Evolutionary conservation across 1,140 invertebrate species (phyloP), one percentile per base, ranked within the genome.

Genomic region (Charaxes varanes): DNA sequence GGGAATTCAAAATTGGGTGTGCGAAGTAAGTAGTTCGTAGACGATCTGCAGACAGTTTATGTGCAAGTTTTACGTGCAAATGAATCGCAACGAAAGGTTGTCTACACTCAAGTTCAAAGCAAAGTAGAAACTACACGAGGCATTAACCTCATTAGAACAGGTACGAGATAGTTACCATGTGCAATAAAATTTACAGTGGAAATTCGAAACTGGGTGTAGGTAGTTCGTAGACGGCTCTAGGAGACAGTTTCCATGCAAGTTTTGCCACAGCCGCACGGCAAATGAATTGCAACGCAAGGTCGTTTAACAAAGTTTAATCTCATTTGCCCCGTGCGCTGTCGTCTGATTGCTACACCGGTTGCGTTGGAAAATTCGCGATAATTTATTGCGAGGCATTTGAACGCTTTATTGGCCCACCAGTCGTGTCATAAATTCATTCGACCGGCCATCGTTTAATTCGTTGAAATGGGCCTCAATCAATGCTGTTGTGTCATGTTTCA

Each of bases 251-350:
- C 41, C 30, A 48, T 49, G 51, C 47, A 68, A 73, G 61, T 76
- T 78, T 70, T 45, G 48, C 71, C 67, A 59, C 65, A 63, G 48
- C 36, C 64, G 70, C 62, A 46, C 59, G 35, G 53, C 63, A 74
- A 78, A 74, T 76, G 63, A 63, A 74, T 77, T 68, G 66, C 64
- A 65, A 70, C 56, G 69, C 70, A 66, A 77, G 67, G 67, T 69
- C 66, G 70, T 71, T 78, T 73, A 73, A 68, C 70, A 73, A 74
- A 77, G 61, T 74, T 77, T 74, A 78, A 81, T 78, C 64, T 62
- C 61, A 67, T 77, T 81, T 62, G 50, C 47, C 54, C 48, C 43
- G 43, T 52, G 49, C 50, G 49, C 60, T 69, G 69, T 76, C 76
- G 56, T 50, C 57, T 67, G 65, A 76, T 74, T 80, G 64, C 63